These are phyloP conservation scores for Andrena trimmerana DNA, from an alignment of 2,888 invertebrate species.

Conservation along the genomic window DNA sequence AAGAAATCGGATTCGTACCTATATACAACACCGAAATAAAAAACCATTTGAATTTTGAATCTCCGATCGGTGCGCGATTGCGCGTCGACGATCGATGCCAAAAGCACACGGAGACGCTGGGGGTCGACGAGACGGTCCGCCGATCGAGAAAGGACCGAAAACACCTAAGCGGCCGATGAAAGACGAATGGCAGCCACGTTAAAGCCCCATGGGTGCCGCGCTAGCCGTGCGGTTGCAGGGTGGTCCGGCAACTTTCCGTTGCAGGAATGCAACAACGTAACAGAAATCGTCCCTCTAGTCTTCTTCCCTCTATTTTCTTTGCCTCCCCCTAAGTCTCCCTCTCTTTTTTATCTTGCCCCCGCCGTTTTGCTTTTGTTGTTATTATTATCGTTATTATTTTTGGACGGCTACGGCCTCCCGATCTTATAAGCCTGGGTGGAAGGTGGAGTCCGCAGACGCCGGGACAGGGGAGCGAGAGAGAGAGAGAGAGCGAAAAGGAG, in stretches of 20 bases:
- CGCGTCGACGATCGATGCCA: background rate
- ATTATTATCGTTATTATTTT: constrained; percentile 81
- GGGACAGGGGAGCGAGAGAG: constrained; percentile 51
- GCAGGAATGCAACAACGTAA: constrained; percentile 84
- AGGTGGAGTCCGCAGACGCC: constrained; percentile 72
- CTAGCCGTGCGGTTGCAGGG: constrained; percentile 78
- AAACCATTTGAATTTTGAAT: background rate
- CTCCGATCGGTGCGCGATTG: background rate
- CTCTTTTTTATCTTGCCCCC: constrained; percentile 36
- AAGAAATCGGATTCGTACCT: no score
- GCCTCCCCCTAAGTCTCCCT: background rate
- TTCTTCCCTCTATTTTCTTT: constrained; percentile 70
- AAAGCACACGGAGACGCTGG: background rate
- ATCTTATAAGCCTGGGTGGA: constrained; percentile 73
- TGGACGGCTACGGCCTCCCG: constrained; percentile 71
- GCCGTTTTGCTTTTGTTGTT: constrained; percentile 74
- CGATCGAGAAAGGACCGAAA: constrained; percentile 28
- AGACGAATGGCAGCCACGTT: constrained; percentile 76
- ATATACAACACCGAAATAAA: no score
- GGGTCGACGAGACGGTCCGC: background rate
- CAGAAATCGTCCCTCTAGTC: constrained; percentile 83
- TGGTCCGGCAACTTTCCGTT: constrained; percentile 83
- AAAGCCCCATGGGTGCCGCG: constrained; percentile 79
- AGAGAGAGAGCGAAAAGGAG: constrained; percentile 32
- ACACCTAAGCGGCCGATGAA: constrained; percentile 58